Conservation (phyloP, 92 coral and sea anemone species). For the Actinostola sp. region DNA sequence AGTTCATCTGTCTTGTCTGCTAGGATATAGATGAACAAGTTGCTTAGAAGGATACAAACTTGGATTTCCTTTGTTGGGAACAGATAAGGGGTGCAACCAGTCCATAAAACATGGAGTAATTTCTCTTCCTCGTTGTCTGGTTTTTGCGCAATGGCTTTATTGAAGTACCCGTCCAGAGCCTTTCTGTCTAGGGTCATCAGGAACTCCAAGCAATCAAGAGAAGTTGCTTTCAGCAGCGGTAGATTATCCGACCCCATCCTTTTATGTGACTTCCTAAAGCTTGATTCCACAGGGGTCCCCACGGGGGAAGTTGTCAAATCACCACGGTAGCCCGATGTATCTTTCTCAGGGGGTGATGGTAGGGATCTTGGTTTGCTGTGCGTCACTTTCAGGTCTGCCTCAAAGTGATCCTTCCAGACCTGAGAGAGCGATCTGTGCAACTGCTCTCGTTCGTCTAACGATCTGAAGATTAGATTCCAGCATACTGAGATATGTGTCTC, state of each 20-base stretch:
- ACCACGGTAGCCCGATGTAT: conserved; percentile 30
- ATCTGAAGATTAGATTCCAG: conserved; percentile 86
- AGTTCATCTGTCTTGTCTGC: conserved; percentile 67
- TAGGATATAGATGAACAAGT: conserved; percentile 77
- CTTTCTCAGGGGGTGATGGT: conserved; percentile 40
- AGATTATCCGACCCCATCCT: conserved; percentile 78
- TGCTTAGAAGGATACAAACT: conserved; percentile 82
- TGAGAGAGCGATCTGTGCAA: conserved; percentile 93
- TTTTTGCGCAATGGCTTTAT: conserved; percentile 65
- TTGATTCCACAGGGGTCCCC: conserved; percentile 69
- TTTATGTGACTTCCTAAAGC: conserved; percentile 61
- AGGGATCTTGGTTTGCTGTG: conserved; percentile 69
- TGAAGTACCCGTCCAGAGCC: conserved; percentile 64
- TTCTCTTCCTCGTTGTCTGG: conserved; percentile 63
- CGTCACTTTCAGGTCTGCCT: conserved; percentile 81
- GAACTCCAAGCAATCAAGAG: conserved; percentile 59
- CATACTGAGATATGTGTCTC: conserved; percentile 49
- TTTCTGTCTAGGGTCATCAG: conserved; percentile 69
- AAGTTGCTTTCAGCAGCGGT: conserved; percentile 62
- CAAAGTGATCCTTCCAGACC: conserved; percentile 90
- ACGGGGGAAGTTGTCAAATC: conserved; percentile 45
- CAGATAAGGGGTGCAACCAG: conserved; percentile 89
- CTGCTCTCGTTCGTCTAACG: conserved; percentile 90
- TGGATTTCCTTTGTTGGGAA: conserved; percentile 81
- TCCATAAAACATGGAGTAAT: conserved; percentile 87